phyloP scores from a whole-genome alignment of 2,888 invertebrate species.

The Ormia ochracea region DNA sequence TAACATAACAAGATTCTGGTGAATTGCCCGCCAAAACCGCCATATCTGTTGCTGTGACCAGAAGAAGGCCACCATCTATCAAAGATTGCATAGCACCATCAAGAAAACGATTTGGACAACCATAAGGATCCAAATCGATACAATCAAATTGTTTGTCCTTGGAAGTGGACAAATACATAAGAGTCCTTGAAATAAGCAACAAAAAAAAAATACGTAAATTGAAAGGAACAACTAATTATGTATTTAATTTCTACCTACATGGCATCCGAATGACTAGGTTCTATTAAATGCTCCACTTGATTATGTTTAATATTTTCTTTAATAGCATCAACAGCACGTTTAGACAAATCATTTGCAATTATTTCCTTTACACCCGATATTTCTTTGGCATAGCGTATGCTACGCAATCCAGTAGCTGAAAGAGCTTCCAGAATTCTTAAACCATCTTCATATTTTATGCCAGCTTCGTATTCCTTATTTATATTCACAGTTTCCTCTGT shows the following conservation, averaged over 20 bases:
- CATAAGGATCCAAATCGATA: conserved; percentile 98
- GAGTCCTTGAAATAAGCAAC: conserved; percentile 79
- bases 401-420: conserved; percentile 95
- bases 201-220: neutral
- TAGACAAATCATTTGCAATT: conserved; percentile 93
- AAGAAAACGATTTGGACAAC: conserved; percentile 94
- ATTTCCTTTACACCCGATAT: conserved; percentile 87
- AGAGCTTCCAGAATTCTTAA: conserved; percentile 90
- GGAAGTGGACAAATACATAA: conserved; percentile 88
- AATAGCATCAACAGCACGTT: conserved; percentile 90
- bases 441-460: conserved; percentile 71
- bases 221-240: neutral
- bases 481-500: neutral
- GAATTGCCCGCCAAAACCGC: conserved; percentile 96
- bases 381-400: conserved; percentile 97
- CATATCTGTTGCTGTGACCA: conserved; percentile 99
- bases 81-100: conserved; percentile 91
- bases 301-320: conserved; percentile 81
- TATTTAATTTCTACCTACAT: conserved; percentile 80
- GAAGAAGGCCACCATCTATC: conserved; percentile 88
- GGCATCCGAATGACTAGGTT: conserved; percentile 90
- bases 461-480: conserved; percentile 64
- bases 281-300: conserved; percentile 84
- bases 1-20: conserved; percentile 94
- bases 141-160: conserved; percentile 86